These are phyloP conservation scores for Microplitis mediator DNA, from an alignment of 1,140 invertebrate genomes.

Conservation along the genomic window DNA sequence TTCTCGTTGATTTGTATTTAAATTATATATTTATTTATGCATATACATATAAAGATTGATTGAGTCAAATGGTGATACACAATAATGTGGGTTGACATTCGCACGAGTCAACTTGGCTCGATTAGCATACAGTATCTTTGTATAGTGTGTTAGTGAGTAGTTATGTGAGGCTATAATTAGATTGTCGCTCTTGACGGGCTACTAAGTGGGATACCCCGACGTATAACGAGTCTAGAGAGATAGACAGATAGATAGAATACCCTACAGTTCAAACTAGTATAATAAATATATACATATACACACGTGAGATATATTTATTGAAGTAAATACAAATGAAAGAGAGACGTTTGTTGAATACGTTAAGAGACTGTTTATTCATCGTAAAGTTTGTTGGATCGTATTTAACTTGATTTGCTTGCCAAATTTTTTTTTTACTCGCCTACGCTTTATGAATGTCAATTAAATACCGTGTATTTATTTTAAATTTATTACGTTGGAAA, in stretches of 20 bases:
- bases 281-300: no score
- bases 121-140: slow-evolving; percentile 42
- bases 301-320: no score
- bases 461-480: no score
- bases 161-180: slow-evolving; percentile 45
- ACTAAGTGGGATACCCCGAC: slow-evolving; percentile 32
- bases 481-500: no score
- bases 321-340: no score
- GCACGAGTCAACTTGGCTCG: slow-evolving; percentile 25
- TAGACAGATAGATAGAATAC: no score
- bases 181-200: slow-evolving; percentile 43
- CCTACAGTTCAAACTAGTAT: no score
- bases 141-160: no score
- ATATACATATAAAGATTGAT: slow-evolving; percentile 7
- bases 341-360: neutral
- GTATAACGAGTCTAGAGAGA: neutral
- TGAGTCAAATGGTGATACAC: slow-evolving; percentile 30
- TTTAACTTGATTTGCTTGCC: neutral
- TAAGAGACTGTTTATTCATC: neutral
- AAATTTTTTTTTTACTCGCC: neutral
- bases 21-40: neutral
- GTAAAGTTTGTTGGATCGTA: neutral
- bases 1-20: no score
- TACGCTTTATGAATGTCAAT: no score
- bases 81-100: slow-evolving; percentile 48